These are phyloP conservation scores for Menidia beryllina DNA, from an alignment of 2,113 vertebrate species.

Conservation along the genomic window DNA sequence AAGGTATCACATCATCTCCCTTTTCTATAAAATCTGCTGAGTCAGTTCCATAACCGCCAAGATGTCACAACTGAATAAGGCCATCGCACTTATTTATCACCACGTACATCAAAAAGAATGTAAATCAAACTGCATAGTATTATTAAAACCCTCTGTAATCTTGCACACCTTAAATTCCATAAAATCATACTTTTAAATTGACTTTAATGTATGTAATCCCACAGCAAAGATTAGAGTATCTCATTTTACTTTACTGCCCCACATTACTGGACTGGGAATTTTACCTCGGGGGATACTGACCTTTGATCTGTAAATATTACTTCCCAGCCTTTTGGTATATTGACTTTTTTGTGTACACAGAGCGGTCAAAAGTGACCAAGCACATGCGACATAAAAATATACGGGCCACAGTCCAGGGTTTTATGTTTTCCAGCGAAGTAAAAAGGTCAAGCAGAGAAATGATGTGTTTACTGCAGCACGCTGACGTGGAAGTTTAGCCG, in stretches of 20 bases:
- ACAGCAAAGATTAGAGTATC: not conserved
- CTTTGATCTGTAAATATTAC: constrained; percentile 80
- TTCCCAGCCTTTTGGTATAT: constrained; percentile 58
- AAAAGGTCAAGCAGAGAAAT: constrained; percentile 24
- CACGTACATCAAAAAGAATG: not conserved
- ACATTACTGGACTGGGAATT: constrained; percentile 52
- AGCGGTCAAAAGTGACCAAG: constrained; percentile 31
- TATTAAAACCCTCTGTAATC: not conserved
- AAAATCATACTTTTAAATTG: constrained; percentile 2
- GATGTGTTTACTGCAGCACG: constrained; percentile 12
- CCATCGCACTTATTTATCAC: not conserved
- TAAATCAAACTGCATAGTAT: not conserved
- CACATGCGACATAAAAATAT: constrained; percentile 39
- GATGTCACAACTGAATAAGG: not conserved
- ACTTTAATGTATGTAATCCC: constrained; percentile 10
- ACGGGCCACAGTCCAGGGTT: constrained; percentile 4
- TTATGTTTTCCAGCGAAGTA: constrained; percentile 18
- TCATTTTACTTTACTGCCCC: constrained; percentile 31
- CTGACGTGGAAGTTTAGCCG: constrained; percentile 25
- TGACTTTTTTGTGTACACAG: constrained; percentile 69
- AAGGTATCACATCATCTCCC: not conserved
- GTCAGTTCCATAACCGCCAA: not conserved
- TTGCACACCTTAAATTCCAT: not conserved
- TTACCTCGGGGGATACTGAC: constrained; percentile 73
- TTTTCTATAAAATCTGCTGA: not conserved